Conservation (phyloP, 2,888 invertebrate genomes). For the Ochlodes sylvanus region DNA sequence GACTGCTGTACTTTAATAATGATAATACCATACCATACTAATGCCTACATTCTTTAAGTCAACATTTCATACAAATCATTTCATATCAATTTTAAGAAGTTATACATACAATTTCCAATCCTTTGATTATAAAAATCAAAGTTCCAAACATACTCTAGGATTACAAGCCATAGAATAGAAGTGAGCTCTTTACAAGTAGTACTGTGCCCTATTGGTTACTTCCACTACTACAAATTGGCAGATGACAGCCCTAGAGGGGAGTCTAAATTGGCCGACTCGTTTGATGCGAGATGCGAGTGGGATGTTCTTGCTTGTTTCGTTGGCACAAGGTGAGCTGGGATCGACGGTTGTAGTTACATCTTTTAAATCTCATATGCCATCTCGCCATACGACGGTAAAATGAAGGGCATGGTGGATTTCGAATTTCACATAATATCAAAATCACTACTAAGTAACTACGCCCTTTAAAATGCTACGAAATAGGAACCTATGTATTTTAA, state of each 20-base stretch:
- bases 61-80: no score
- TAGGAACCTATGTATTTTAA: no score
- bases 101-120: no score
- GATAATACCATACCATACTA: no score
- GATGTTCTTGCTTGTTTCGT: slow-evolving; percentile 37
- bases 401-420: neutral
- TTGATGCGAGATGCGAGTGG: slow-evolving; percentile 31
- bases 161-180: no score
- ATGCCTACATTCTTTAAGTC: no score
- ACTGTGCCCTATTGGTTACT: neutral
- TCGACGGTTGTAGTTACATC: neutral
- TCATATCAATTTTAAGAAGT: no score
- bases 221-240: neutral
- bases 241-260: slow-evolving; percentile 17
- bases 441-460: neutral
- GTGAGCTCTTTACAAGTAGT: neutral
- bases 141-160: no score
- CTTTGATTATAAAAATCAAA: no score
- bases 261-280: slow-evolving; percentile 30
- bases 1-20: no score
- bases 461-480: no score
- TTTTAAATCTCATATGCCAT: slow-evolving; percentile 13
- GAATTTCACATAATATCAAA: neutral
- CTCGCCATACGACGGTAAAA: neutral
- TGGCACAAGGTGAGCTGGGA: slow-evolving; percentile 38